Base-by-base conservation (phyloP, 2,888 invertebrate genomes). In the Cryptus viduatorius region DNA sequence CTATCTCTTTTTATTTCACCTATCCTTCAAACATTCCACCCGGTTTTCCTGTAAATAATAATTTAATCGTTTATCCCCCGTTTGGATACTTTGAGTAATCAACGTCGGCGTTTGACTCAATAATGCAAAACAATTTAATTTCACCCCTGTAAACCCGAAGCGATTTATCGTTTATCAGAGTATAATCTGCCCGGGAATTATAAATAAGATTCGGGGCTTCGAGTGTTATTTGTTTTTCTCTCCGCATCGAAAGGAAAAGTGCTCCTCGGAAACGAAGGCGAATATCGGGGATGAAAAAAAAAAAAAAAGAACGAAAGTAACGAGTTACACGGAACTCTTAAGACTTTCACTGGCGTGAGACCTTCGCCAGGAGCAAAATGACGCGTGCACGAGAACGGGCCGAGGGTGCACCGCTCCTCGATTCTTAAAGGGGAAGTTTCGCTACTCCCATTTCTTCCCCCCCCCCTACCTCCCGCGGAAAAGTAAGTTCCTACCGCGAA, bases 361-460 rank as follows among this genome's bases (percentile, higher is more conserved):
- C 83, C 86, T 84, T 86, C 71, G 53, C 46, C 48, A 59, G 56
- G 65, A 64, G 84, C 82, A 82, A 86, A 86, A 87, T 87, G 84
- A 86, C 81, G 84, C 80, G 80, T 79, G 72, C 53, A 46, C 75
- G 64, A 77, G 73, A 76, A 77, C 56, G 44, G 50, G 67, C 67
- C 67, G 81, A 79, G 68, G 37, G 37, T 78, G 81, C 84, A 79
- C 69, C 84, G 77, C 79, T 68, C 80, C 81, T 76, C 84, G 82
- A 83, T 86, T 89, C 91, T 93, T 93, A 92, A 92, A 93, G 93
- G 93, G 93, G 92, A 93, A 93, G 92, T 92, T 93, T 92, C 89
- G 89, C 90, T 72, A 82, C 86, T 87, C 86, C 24, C n/a, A 46
- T 79, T 24, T 1, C 24, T 1, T 1, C 81, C 85, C 81, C 80